These are phyloP conservation scores for Gerris lacustris DNA, from an alignment of 2,888 invertebrate species.

Conservation along the genomic window DNA sequence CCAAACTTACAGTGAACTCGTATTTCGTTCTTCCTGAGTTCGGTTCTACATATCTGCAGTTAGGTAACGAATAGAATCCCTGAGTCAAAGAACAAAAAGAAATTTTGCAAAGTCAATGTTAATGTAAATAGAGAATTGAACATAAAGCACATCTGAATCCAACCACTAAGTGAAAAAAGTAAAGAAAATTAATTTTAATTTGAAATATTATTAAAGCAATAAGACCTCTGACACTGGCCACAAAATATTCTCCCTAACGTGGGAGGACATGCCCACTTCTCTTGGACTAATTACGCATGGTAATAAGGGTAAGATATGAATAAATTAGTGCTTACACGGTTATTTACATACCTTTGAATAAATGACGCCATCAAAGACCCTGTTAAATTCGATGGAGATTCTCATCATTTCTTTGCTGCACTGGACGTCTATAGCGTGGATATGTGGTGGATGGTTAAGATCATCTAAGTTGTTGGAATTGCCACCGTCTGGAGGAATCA, in stretches of 20 bases:
- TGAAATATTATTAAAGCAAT: too few species aligned
- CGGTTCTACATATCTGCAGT: slow-evolving; percentile 60
- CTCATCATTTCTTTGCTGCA: slow-evolving; percentile 75
- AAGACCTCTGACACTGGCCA: too few species aligned
- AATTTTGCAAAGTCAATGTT: neutral
- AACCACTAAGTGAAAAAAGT: too few species aligned
- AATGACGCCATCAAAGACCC: slow-evolving; percentile 61
- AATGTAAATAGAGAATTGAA: too few species aligned
- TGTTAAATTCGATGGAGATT: slow-evolving; percentile 64
- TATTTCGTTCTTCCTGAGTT: slow-evolving; percentile 56
- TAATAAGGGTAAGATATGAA: too few species aligned
- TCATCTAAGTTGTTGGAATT: neutral
- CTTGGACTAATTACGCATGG: too few species aligned
- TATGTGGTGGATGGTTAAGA: slow-evolving; percentile 54
- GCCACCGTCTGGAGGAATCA: neutral
- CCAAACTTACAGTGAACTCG: slow-evolving; percentile 59
- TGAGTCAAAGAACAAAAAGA: slow-evolving; percentile 28
- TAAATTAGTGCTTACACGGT: too few species aligned
- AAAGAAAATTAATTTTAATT: too few species aligned
- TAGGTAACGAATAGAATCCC: slow-evolving; percentile 53
- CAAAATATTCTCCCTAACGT: too few species aligned
- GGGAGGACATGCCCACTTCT: too few species aligned
- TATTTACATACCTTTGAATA: slow-evolving; percentile 51
- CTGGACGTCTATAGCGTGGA: slow-evolving; percentile 60
- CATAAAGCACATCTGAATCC: too few species aligned